These are phyloP conservation scores for Condylostylus longicornis DNA, from an alignment of 1,140 invertebrate species.

Conservation along the genomic window DNA sequence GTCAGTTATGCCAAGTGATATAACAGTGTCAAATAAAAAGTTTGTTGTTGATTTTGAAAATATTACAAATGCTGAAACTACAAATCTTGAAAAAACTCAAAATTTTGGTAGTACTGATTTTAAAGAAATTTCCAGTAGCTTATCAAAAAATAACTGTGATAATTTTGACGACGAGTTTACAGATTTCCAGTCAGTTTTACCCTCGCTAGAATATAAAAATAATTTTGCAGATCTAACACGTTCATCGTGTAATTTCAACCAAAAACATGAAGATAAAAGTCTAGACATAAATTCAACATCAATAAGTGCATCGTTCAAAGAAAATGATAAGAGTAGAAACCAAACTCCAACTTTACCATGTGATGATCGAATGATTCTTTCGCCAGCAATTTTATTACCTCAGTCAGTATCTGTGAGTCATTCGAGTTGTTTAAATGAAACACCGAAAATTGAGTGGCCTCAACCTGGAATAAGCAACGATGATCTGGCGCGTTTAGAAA, in stretches of 20 bases:
- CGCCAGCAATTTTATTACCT: constrained; percentile 25
- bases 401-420: constrained; percentile 22
- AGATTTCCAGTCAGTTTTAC: constrained; percentile 27
- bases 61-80: too few species aligned
- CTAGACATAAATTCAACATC: neutral
- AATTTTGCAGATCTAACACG: neutral
- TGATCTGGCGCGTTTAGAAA: constrained; percentile 40
- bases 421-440: constrained; percentile 3
- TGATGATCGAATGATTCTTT: constrained; percentile 23
- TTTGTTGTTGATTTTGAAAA: too few species aligned
- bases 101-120: too few species aligned
- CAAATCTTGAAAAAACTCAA: too few species aligned
- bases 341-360: neutral
- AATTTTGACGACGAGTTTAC: constrained; percentile 23
- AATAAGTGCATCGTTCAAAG: constrained; percentile 11
- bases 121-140: too few species aligned
- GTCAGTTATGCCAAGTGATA: too few species aligned
- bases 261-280: too few species aligned
- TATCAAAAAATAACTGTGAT: neutral
- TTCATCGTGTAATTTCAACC: too few species aligned
- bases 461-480: constrained; percentile 47
- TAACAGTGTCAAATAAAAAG: too few species aligned
- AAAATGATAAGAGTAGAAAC: neutral
- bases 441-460: constrained; percentile 46
- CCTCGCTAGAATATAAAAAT: constrained; percentile 1